A percentile compares a stretch with the other conserved stretches of the same genome.
Evolutionary conservation across 2,888 invertebrate genomes (phyloP).

Genomic region (Chironomus riparius): DNA sequence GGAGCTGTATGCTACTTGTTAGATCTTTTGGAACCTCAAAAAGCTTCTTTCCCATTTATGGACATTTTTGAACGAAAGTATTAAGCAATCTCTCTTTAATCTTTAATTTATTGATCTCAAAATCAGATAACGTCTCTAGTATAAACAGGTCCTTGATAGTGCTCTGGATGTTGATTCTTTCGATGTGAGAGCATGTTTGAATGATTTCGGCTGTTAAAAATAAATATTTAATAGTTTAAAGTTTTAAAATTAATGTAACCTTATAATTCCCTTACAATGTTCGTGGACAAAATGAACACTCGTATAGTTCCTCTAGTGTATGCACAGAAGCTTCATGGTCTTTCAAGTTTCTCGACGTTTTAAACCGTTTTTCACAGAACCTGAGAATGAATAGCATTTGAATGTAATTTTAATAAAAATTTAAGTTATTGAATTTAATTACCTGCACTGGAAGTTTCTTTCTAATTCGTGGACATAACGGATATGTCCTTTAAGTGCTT

Average conservation of each 20-base stretch:
- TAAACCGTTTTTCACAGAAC: conserved; percentile 39
- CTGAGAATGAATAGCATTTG: conserved; percentile 28
- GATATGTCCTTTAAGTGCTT: conserved; percentile 38
- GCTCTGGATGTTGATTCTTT: conserved; percentile 37
- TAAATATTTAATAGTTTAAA: background rate
- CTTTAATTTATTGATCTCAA: no score
- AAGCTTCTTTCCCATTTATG: conserved; percentile 75
- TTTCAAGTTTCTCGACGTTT: conserved; percentile 31
- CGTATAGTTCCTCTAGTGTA: conserved; percentile 40
- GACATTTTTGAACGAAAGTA: conserved; percentile 50
- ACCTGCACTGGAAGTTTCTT: conserved; percentile 36
- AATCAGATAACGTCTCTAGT: background rate
- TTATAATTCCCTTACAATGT: conserved; percentile 33
- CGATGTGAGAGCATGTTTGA: conserved; percentile 40
- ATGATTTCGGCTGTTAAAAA: conserved; percentile 38
- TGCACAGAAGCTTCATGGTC: conserved; percentile 41
- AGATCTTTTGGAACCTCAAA: conserved; percentile 63
- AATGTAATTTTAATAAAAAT: background rate
- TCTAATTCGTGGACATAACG: conserved; percentile 39
- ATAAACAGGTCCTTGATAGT: background rate
- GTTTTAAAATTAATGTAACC: background rate
- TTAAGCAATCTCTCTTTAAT: background rate
- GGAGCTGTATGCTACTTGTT: conserved; percentile 76
- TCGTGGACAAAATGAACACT: conserved; percentile 40
- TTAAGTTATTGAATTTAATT: background rate